These are phyloP conservation scores for Carapus acus DNA, from an alignment of 2,797 vertebrate genomes.

Conservation along the genomic window DNA sequence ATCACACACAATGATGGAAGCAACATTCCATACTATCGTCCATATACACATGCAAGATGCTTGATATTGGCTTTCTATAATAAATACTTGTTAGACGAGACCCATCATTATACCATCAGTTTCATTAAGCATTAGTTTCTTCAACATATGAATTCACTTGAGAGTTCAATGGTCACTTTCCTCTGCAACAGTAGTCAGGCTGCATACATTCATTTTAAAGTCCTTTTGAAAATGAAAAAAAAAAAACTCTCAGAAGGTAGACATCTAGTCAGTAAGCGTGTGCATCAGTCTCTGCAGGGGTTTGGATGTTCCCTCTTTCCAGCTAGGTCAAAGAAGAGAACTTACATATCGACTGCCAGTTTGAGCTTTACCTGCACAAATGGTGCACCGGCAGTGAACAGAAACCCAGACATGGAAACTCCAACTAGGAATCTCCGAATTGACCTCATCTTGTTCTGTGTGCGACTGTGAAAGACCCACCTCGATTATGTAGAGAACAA, in stretches of 20 bases:
- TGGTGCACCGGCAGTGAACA: conserved; percentile 52
- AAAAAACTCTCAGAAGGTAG: conserved; percentile 6
- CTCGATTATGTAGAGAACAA: conserved; percentile 86
- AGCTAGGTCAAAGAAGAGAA: conserved; percentile 28
- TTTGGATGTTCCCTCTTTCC: conserved; percentile 8
- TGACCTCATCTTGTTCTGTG: conserved; percentile 23
- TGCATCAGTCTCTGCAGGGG: conserved; percentile 3
- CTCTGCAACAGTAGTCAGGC: neutral
- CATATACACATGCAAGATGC: conserved; percentile 10
- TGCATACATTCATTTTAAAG: conserved; percentile 14
- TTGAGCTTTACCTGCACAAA: no score
- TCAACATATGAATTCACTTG: conserved; percentile 1
- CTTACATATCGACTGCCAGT: conserved; percentile 47
- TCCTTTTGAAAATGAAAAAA: conserved; percentile 3
- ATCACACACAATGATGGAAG: conserved; percentile 36
- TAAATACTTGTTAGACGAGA: neutral
- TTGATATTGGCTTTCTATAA: no score
- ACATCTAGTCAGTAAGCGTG: conserved; percentile 26
- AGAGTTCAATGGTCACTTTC: neutral
- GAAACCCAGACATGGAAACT: conserved; percentile 60
- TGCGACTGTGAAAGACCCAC: conserved; percentile 66
- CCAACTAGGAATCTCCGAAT: conserved; percentile 41
- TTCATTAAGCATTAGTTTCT: no score
- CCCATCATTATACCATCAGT: neutral
- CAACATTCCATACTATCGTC: conserved; percentile 22